Evolutionary conservation across 1,140 invertebrate genomes (phyloP).

Genomic region (Steinernema feltiae): DNA sequence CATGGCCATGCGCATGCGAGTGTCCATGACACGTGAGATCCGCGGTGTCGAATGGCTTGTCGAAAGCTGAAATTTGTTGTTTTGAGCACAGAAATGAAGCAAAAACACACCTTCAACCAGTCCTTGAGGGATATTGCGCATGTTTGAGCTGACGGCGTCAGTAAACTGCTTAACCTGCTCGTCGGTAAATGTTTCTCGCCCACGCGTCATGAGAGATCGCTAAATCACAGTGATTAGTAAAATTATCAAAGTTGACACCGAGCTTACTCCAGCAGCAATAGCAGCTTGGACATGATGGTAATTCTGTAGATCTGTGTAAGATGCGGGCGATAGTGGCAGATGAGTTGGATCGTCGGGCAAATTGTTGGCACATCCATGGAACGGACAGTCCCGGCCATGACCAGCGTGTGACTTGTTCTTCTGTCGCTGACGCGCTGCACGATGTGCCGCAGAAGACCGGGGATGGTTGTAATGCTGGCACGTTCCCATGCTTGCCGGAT

Average conservation of each 20-base stretch:
- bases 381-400: neutral
- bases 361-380: neutral
- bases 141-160: neutral
- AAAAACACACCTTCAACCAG: neutral
- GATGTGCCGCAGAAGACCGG: neutral
- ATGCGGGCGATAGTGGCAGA: neutral
- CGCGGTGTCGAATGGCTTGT: neutral
- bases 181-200: neutral
- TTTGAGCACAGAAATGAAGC: neutral
- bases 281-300: neutral
- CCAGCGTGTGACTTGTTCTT: neutral
- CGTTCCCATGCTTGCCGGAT: neutral
- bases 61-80: neutral
- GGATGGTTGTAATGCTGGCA: neutral
- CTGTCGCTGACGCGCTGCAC: neutral
- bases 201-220: neutral
- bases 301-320: neutral
- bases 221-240: neutral
- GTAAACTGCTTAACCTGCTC: slow-evolving; percentile 5
- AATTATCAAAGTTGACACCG: neutral
- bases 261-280: neutral
- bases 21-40: neutral
- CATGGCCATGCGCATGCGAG: neutral
- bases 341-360: neutral
- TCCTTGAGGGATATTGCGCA: neutral